phyloP scores from a whole-genome alignment of 2,113 vertebrate genomes.

The Sula dactylatra region DNA sequence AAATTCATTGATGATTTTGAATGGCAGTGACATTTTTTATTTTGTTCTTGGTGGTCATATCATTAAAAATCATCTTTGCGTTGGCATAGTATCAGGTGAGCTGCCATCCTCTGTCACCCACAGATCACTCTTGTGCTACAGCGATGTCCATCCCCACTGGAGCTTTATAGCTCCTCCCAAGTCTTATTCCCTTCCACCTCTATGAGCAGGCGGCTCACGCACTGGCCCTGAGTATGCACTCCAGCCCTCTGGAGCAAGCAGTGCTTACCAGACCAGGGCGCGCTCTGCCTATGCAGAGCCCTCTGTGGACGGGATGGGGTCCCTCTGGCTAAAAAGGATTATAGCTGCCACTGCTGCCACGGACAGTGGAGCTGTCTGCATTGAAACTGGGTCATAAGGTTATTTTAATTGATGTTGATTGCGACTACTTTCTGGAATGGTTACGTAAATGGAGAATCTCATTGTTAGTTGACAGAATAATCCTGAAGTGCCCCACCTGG shows the following conservation, averaged over 20 bases:
- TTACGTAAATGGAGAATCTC: not conserved
- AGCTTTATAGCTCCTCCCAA: not conserved
- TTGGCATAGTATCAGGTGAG: not conserved
- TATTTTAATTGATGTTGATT: not conserved
- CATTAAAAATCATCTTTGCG: not conserved
- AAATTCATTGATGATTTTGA: not conserved
- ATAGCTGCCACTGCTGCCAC: not conserved
- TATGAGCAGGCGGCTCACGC: not conserved
- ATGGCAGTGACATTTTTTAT: not conserved
- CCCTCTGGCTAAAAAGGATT: not conserved
- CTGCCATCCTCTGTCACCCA: not conserved
- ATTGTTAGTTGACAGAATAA: accelerated
- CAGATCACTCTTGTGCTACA: not conserved
- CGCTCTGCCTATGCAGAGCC: not conserved
- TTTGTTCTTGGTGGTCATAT: not conserved
- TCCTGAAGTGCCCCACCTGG: not conserved
- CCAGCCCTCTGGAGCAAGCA: not conserved
- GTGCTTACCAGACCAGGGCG: not conserved
- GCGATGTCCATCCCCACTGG: not conserved
- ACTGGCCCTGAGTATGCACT: accelerated
- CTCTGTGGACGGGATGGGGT: accelerated
- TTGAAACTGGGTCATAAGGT: not conserved
- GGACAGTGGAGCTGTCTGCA: not conserved
- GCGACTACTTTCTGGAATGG: not conserved
- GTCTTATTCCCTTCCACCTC: not conserved